phyloP scores from a whole-genome alignment of 2,797 vertebrate species.

The Tapera naevia region DNA sequence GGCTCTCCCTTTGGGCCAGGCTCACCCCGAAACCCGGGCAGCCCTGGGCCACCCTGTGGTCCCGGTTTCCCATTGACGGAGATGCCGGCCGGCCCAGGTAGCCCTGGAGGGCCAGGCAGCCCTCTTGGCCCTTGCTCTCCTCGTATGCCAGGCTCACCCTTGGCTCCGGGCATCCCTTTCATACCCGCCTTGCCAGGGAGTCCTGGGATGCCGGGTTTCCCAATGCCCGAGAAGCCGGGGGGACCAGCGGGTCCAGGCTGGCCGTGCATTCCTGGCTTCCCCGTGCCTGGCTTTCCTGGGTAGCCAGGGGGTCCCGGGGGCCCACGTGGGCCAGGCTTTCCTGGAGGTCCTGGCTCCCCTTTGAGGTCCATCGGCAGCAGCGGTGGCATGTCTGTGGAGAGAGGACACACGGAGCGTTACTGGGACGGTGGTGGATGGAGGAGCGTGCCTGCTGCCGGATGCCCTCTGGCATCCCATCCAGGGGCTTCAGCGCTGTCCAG shows the following conservation, averaged over 20 bases:
- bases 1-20: conserved; percentile 86
- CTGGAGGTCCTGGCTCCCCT: conserved; percentile 93
- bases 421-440: rapidly evolving
- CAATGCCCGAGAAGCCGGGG: conserved; percentile 90
- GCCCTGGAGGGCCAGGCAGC: conserved; percentile 88
- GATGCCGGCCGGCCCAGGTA: conserved; percentile 92
- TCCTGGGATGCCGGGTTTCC: conserved; percentile 93
- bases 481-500: rapidly evolving
- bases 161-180: conserved; percentile 87
- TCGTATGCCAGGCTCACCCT: conserved; percentile 87
- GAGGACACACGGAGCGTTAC: conserved; percentile 44
- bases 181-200: conserved; percentile 91
- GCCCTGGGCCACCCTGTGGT: conserved; percentile 85
- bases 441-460: rapidly evolving
- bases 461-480: rapidly evolving
- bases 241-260: conserved; percentile 91
- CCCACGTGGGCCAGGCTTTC: conserved; percentile 93
- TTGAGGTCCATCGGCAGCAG: conserved; percentile 89
- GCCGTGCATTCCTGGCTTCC: conserved; percentile 93
- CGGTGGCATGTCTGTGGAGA: conserved; percentile 89
- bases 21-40: conserved; percentile 88
- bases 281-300: conserved; percentile 92
- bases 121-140: conserved; percentile 93
- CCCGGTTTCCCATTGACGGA: conserved; percentile 95
- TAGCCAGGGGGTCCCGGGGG: conserved; percentile 88